phyloP scores from a whole-genome alignment of 2,113 vertebrate genomes.

The Sphyrna mokarran region DNA sequence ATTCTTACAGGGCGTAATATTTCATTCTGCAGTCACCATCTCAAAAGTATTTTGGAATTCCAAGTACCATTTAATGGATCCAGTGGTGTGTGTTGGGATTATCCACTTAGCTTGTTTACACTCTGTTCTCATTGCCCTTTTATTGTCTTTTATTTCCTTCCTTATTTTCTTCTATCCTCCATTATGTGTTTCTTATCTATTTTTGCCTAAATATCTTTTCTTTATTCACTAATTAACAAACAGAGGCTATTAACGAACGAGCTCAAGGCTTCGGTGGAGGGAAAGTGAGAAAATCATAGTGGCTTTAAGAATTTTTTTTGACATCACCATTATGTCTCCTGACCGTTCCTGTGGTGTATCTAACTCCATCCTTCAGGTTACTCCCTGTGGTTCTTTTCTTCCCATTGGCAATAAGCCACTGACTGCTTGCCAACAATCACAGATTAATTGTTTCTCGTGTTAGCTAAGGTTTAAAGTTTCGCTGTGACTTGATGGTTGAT shows the following conservation, averaged over 20 bases:
- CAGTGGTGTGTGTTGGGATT: not conserved
- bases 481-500: conserved; percentile 19
- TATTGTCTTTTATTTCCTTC: not conserved
- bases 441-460: conserved; percentile 35
- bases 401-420: conserved; percentile 20
- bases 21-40: conserved; percentile 3
- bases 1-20: conserved; percentile 24
- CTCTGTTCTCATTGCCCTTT: not conserved
- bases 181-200: not conserved
- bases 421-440: conserved; percentile 22
- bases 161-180: not conserved
- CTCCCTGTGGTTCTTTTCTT: conserved; percentile 37
- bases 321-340: conserved; percentile 7
- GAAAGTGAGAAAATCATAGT: not conserved
- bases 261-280: not conserved
- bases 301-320: conserved; percentile 24
- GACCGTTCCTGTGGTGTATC: conserved; percentile 28
- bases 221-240: conserved; percentile 24
- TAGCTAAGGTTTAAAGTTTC: conserved; percentile 34
- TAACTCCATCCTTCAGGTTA: conserved; percentile 37
- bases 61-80: conserved; percentile 24
- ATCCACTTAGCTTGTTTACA: not conserved
- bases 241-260: not conserved
- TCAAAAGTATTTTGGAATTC: conserved; percentile 32
- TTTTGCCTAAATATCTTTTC: not conserved